These are phyloP conservation scores for Drosophila subsilvestris DNA, from an alignment of 2,888 invertebrate species.

Conservation along the genomic window DNA sequence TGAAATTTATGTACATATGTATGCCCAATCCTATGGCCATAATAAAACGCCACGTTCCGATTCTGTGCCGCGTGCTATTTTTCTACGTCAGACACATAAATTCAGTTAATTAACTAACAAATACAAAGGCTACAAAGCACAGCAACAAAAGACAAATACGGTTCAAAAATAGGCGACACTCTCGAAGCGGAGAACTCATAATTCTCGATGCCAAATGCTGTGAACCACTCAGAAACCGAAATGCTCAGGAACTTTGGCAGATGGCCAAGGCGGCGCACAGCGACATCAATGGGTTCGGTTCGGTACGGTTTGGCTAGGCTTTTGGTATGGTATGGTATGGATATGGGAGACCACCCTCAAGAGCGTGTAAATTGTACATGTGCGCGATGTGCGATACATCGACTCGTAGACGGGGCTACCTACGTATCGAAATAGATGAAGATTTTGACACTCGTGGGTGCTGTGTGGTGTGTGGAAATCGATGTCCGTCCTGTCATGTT, in stretches of 20 bases:
- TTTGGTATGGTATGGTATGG: constrained; percentile 38
- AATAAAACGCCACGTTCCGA: constrained; percentile 42
- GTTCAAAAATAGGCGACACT: constrained; percentile 73
- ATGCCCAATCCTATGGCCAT: constrained; percentile 55
- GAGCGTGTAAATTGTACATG: constrained; percentile 60
- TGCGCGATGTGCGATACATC: neutral
- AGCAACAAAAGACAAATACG: constrained; percentile 18
- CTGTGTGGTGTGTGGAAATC: constrained; percentile 40
- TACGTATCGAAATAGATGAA: neutral
- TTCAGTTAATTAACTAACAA: constrained; percentile 74
- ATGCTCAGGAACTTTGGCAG: constrained; percentile 48
- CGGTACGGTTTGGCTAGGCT: neutral
- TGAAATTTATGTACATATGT: constrained; percentile 69
- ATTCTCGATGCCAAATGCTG: constrained; percentile 50
- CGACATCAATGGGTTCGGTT: constrained; percentile 69
- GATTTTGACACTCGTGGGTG: constrained; percentile 31
- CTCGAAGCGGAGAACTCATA: constrained; percentile 62
- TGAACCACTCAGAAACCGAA: constrained; percentile 30
- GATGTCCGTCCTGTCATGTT: constrained; percentile 61
- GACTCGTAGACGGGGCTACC: neutral
- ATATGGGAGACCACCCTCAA: constrained; percentile 59
- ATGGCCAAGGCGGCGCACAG: constrained; percentile 62
- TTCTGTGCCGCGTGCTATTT: constrained; percentile 78
- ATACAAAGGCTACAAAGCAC: constrained; percentile 24
- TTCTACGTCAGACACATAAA: constrained; percentile 79